Percentiles rank a stretch among this genome's conserved stretches.
These are phyloP conservation scores for Eulithis prunata DNA, from an alignment of 2,888 invertebrate species.

Conservation along the genomic window DNA sequence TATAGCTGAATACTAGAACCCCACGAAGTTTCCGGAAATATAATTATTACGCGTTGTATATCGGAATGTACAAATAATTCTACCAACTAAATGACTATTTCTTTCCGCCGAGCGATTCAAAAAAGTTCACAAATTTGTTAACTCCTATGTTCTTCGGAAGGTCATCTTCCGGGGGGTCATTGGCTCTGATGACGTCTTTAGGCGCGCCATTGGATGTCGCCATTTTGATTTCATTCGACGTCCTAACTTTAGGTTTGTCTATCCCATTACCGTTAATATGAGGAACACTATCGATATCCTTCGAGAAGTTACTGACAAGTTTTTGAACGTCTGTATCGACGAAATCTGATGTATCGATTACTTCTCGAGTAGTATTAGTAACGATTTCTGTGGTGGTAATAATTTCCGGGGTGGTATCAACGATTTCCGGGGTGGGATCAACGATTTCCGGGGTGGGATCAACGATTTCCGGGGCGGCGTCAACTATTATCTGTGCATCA, in stretches of 20 bases:
- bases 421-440: conserved; percentile 23
- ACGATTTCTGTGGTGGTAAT: conserved; percentile 15
- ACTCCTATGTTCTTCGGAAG: conserved; percentile 79
- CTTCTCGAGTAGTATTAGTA: not conserved
- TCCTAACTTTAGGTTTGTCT: conserved; percentile 53
- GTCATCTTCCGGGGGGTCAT: conserved; percentile 79
- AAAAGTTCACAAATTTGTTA: conserved; percentile 79
- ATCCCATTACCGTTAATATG: conserved; percentile 54
- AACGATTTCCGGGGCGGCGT: conserved; percentile 11
- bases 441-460: conserved; percentile 22
- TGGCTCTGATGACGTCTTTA: conserved; percentile 75
- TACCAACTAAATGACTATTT: conserved; percentile 56
- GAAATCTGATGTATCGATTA: not conserved
- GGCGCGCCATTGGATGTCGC: conserved; percentile 64
- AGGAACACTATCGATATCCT: conserved; percentile 12
- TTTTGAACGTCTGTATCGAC: conserved; percentile 14
- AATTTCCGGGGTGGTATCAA: conserved; percentile 26
- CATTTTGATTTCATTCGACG: conserved; percentile 79
- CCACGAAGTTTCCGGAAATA: too few species aligned
- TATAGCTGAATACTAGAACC: too few species aligned
- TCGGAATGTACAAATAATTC: conserved; percentile 14
- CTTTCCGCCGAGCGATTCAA: conserved; percentile 77
- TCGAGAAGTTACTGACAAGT: conserved; percentile 21
- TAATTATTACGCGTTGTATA: not conserved
- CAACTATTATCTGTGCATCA: conserved; percentile 1